Evolutionary conservation across 1,140 invertebrate genomes (phyloP).

Genomic region (Nilaparvata lugens): DNA sequence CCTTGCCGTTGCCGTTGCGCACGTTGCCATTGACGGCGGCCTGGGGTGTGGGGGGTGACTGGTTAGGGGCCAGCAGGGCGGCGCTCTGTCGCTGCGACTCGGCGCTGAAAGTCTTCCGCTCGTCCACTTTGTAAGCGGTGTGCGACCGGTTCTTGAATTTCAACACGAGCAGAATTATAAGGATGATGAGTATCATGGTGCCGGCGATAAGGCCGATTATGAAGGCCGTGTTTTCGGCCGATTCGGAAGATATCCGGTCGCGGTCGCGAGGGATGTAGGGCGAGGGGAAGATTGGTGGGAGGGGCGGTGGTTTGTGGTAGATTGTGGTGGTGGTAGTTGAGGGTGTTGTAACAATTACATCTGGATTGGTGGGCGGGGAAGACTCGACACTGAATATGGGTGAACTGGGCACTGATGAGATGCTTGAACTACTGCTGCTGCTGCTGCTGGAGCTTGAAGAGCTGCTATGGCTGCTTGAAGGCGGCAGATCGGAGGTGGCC

Average conservation of each 20-base stretch:
- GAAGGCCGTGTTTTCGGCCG: conserved; percentile 60
- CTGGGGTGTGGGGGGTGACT: conserved; percentile 39
- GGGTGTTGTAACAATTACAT: conserved; percentile 1
- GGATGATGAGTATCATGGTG: conserved; percentile 80
- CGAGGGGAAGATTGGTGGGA: conserved; percentile 14
- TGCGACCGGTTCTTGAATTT: conserved; percentile 82
- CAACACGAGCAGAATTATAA: conserved; percentile 81
- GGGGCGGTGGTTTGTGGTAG: conserved; percentile 15
- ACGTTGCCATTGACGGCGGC: conserved; percentile 39
- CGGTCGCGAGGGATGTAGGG: conserved; percentile 33
- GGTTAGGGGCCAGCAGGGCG: conserved; percentile 52
- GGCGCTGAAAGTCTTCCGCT: conserved; percentile 59
- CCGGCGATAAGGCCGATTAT: conserved; percentile 86
- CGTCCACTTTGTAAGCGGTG: conserved; percentile 83
- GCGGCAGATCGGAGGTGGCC: not conserved
- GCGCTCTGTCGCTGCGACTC: conserved; percentile 61
- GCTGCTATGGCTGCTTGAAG: conserved; percentile 7
- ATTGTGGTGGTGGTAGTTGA: conserved; percentile 22
- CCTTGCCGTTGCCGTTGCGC: conserved; percentile 38
- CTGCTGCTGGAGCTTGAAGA: conserved; percentile 12
- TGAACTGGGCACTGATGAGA: not conserved
- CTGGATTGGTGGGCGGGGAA: conserved; percentile 10
- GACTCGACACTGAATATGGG: not conserved
- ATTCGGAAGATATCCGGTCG: conserved; percentile 57
- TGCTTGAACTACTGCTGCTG: conserved; percentile 8